Conservation (phyloP, 2,888 invertebrate genomes). For the Enchytraeus crypticus region DNA sequence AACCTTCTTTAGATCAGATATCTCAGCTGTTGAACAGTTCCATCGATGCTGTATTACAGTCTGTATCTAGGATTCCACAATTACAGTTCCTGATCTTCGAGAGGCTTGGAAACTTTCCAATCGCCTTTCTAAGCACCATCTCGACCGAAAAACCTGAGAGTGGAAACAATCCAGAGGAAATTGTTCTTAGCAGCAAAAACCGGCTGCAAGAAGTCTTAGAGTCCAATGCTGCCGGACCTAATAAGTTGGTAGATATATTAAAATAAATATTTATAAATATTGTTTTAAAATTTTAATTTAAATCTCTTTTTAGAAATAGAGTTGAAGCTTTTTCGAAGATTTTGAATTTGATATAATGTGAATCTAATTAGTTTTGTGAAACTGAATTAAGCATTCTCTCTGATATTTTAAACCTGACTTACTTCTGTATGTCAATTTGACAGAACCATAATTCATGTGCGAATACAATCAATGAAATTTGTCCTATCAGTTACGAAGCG, state of each 20-base stretch:
- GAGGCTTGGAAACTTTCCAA: slow-evolving; percentile 31
- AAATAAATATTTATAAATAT: background rate
- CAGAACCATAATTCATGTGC: too few species aligned
- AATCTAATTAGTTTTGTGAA: background rate
- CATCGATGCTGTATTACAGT: slow-evolving; percentile 41
- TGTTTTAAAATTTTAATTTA: too few species aligned
- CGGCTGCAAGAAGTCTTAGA: slow-evolving; percentile 34
- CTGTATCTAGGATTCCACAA: slow-evolving; percentile 37
- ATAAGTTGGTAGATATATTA: slow-evolving; percentile 32
- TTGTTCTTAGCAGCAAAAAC: slow-evolving; percentile 35
- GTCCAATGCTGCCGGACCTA: slow-evolving; percentile 42
- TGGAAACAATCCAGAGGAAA: slow-evolving; percentile 32
- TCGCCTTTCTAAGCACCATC: slow-evolving; percentile 31
- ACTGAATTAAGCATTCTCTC: background rate
- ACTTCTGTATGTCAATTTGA: too few species aligned
- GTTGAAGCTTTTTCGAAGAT: too few species aligned
- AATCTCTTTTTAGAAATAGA: too few species aligned
- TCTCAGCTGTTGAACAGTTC: slow-evolving; percentile 37
- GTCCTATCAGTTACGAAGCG: too few species aligned
- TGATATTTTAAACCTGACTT: too few species aligned
- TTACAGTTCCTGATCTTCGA: slow-evolving; percentile 40
- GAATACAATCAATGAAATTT: too few species aligned
- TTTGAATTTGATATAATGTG: background rate
- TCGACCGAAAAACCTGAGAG: slow-evolving; percentile 30
- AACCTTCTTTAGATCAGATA: slow-evolving; percentile 31